Evolutionary conservation across 2,888 invertebrate species (phyloP).

Genomic region (Heliconius ismenius): DNA sequence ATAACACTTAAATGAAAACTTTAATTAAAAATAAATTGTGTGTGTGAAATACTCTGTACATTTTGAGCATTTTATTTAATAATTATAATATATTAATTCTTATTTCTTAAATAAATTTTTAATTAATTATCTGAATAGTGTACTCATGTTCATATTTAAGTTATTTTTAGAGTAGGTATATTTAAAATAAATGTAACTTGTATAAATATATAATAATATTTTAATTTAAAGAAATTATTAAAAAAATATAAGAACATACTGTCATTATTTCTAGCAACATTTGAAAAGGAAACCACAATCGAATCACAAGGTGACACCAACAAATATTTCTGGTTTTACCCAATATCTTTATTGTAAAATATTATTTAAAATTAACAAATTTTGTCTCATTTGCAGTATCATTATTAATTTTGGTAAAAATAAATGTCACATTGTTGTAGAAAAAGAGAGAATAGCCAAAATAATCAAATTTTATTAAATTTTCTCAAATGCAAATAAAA

Average conservation of each 20-base stretch:
- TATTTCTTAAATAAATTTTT: not conserved
- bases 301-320: constrained; percentile 3
- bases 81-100: not conserved
- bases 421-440: not conserved
- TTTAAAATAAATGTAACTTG: too few relatives aligned
- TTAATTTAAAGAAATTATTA: too few relatives aligned
- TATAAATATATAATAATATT: too few relatives aligned
- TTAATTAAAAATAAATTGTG: not conserved
- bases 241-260: too few relatives aligned
- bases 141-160: not conserved
- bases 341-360: not conserved
- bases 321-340: not conserved
- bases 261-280: not conserved
- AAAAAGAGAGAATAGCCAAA: not conserved
- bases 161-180: not conserved
- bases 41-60: not conserved
- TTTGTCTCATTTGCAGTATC: too few relatives aligned
- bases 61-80: not conserved
- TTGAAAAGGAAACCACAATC: constrained; percentile 5
- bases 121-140: not conserved
- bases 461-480: not conserved
- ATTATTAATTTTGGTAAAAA: too few relatives aligned
- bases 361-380: too few relatives aligned
- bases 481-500: not conserved
- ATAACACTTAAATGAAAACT: not conserved